Base-by-base conservation (phyloP, 2,888 invertebrate genomes). In the Melitaea athalia region DNA sequence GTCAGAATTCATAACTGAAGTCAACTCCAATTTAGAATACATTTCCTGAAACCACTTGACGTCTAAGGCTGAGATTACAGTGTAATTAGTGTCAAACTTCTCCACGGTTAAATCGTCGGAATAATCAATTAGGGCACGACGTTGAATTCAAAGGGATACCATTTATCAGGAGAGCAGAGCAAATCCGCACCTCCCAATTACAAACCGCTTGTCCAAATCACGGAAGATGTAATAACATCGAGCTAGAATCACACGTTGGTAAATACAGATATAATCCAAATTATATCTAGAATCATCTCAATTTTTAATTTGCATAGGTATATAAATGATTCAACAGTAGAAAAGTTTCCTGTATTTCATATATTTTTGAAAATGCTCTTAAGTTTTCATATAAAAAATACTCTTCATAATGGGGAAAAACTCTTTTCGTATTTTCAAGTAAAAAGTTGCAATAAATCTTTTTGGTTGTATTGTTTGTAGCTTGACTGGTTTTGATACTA, bases 151-250 rank as follows among this genome's bases (percentile, higher is more conserved):
- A 57, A 42, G 57, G 57, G 57, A 57, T 47, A 47, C 24, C 55
- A 61, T 61, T 64, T 68, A 64, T 64, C 60, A 72, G 75, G 50
- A 47, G 74, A 74, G 76, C 74, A 77, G 77, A 78, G 78, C 79
- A 79, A 82, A 84, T 81, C 80, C 81, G 75, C 75, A 77, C 72
- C 74, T 76, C 76, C 77, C 83, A 84, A 85, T 84, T 85, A 79
- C 79, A 77, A 76, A 78, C 76, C 80, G 78, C 81, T 84, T 78
- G 78, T 82, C 81, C 80, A 79, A 14, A 38, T 57, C 33, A n/a
- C 55, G 55, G 10, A 24, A 52, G 47, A 47, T 52, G 14, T 31
- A 59, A 12, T 59, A 59, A 65, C 59, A 74, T 76, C 55, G 61
- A 62, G 53, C 61, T 62, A 53, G 45, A 8, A 14, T 11, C 43